phyloP scores from a whole-genome alignment of 2,797 vertebrate genomes.

The Kryptopterus vitreolus region DNA sequence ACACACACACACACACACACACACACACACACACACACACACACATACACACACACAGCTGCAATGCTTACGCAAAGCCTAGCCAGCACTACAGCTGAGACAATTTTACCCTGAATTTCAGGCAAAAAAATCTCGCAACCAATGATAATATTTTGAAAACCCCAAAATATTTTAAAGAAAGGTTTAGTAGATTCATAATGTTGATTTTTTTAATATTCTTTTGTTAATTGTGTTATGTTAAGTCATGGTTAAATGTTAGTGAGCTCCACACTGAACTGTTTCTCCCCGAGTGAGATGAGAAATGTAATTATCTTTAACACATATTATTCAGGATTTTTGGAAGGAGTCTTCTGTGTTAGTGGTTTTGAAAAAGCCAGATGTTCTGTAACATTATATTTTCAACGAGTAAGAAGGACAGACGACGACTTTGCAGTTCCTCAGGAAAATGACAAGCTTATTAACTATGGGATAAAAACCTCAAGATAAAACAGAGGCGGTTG shows the following conservation, averaged over 20 bases:
- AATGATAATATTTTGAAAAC: not conserved
- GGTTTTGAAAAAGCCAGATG: too few relatives aligned
- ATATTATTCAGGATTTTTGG: too few relatives aligned
- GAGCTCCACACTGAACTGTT: not conserved
- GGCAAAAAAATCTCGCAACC: not conserved
- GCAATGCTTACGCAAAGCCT: conserved; percentile 20
- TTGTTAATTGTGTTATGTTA: too few relatives aligned
- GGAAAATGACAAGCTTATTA: not conserved
- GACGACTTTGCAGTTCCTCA: not conserved
- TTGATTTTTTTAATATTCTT: not conserved
- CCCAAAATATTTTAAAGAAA: not conserved
- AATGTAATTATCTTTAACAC: conserved; percentile 3
- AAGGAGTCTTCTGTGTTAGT: too few relatives aligned
- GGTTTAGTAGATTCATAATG: not conserved
- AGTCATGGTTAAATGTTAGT: not conserved
- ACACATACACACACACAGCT: conserved; percentile 10
- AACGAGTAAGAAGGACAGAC: not conserved
- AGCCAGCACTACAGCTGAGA: conserved; percentile 18
- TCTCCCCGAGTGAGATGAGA: not conserved
- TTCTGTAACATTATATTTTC: too few relatives aligned
- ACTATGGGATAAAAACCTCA: not conserved
- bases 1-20: conserved; percentile 10
- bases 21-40: conserved; percentile 1
- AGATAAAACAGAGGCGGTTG: not conserved
- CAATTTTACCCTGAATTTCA: not conserved